Percentiles rank a stretch among this genome's conserved stretches.
Conservation (phyloP, 23 tunicate species). For the Halocynthia roretzi region DNA sequence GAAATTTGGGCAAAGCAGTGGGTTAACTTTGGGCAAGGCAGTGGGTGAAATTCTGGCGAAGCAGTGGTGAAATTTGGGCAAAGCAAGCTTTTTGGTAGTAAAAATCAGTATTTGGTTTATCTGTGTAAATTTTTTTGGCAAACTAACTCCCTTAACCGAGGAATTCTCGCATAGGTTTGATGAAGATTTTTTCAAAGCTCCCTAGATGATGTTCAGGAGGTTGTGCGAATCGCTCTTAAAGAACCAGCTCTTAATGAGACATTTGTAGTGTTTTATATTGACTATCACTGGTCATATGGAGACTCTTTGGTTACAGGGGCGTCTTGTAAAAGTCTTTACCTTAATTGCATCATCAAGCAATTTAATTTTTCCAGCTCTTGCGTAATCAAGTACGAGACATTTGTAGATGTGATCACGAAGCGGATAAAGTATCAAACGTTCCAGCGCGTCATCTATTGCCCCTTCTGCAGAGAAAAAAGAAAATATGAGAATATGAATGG, state of each 20-base stretch:
- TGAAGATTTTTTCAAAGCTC: no score
- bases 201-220: no score
- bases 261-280: no score
- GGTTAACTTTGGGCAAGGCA: background rate
- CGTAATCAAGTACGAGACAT: conserved; percentile 60
- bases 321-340: conserved; percentile 14
- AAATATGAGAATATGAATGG: background rate
- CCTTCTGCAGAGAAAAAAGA: conserved; percentile 49
- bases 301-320: no score
- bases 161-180: no score
- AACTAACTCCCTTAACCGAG: no score
- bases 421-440: conserved; percentile 68
- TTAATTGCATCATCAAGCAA: conserved; percentile 54
- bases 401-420: conserved; percentile 60
- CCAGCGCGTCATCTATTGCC: conserved; percentile 93
- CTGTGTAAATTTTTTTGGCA: no score
- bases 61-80: background rate
- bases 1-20: background rate
- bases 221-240: no score
- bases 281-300: no score
- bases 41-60: background rate
- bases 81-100: no score
- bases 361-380: conserved; percentile 52
- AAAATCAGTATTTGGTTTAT: no score
- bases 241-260: no score